Conservation (phyloP, 2,888 invertebrate genomes). For the Parelbella ahira region DNA sequence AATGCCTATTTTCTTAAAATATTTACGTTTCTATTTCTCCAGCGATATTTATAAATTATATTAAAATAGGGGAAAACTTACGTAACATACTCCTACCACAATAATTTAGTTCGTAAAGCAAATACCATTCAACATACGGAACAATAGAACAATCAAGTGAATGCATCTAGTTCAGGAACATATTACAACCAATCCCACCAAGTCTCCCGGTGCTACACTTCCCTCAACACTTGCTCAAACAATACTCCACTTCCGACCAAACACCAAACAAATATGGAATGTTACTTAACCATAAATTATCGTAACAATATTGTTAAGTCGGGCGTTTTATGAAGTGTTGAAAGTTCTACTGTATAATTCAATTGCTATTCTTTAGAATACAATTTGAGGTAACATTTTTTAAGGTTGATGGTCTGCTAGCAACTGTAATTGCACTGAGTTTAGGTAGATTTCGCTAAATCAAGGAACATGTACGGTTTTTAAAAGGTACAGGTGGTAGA, state of each 20-base stretch:
- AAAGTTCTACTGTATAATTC: slow-evolving; percentile 15
- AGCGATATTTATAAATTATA: too few relatives aligned
- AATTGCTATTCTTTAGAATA: slow-evolving; percentile 14
- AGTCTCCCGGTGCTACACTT: slow-evolving; percentile 37
- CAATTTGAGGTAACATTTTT: too few relatives aligned
- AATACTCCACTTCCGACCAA: slow-evolving; percentile 54
- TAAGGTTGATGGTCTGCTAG: too few relatives aligned
- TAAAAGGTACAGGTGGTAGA: too few relatives aligned
- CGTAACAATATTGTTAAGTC: slow-evolving; percentile 28
- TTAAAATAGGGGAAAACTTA: too few relatives aligned
- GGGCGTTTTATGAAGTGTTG: slow-evolving; percentile 27
- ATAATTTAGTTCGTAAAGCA: slow-evolving; percentile 7
- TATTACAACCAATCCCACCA: slow-evolving; percentile 7
- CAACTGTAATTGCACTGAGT: too few relatives aligned
- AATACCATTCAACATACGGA: slow-evolving; percentile 6
- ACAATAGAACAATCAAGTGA: slow-evolving; percentile 29
- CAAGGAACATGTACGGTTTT: too few relatives aligned
- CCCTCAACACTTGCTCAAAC: slow-evolving; percentile 68
- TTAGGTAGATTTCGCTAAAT: too few relatives aligned
- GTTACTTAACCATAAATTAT: slow-evolving; percentile 32
- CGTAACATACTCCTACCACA: too few relatives aligned
- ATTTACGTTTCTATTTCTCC: too few relatives aligned
- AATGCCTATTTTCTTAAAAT: too few relatives aligned
- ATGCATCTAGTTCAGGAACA: slow-evolving; percentile 19
- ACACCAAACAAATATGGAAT: slow-evolving; percentile 22